phyloP scores from a whole-genome alignment of 2,113 vertebrate species.

The Bufo bufo region DNA sequence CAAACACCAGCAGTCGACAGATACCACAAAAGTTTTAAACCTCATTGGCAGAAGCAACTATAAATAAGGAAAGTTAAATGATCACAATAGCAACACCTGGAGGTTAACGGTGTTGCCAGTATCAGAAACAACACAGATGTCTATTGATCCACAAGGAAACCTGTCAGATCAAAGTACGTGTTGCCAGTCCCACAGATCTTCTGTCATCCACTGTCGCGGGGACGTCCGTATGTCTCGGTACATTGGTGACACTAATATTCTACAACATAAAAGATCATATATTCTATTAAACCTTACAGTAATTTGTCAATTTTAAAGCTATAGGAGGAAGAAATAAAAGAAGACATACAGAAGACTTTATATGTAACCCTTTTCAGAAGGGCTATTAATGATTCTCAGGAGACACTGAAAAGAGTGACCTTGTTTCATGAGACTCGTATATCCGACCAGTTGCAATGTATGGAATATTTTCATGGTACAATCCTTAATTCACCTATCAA shows the following conservation, averaged over 20 bases:
- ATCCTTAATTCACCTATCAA: neutral
- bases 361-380: conserved; percentile 1
- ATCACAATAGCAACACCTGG: no score
- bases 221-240: no score
- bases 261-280: neutral
- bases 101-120: no score
- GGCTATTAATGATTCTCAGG: neutral
- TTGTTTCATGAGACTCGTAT: neutral
- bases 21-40: no score
- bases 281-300: neutral
- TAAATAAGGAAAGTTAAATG: no score
- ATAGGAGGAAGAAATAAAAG: neutral
- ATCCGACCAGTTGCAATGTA: neutral
- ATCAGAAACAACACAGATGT: no score
- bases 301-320: neutral
- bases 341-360: neutral
- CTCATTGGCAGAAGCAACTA: no score
- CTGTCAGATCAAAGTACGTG: no score
- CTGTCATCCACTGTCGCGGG: no score
- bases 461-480: neutral
- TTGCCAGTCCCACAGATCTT: no score
- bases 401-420: neutral
- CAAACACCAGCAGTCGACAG: no score
- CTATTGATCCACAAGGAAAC: no score
- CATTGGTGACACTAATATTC: neutral